A percentile compares a stretch with the other conserved stretches of the same genome.
phyloP scores from a whole-genome alignment of 2,797 vertebrate species.

The Macroramphosus scolopax region DNA sequence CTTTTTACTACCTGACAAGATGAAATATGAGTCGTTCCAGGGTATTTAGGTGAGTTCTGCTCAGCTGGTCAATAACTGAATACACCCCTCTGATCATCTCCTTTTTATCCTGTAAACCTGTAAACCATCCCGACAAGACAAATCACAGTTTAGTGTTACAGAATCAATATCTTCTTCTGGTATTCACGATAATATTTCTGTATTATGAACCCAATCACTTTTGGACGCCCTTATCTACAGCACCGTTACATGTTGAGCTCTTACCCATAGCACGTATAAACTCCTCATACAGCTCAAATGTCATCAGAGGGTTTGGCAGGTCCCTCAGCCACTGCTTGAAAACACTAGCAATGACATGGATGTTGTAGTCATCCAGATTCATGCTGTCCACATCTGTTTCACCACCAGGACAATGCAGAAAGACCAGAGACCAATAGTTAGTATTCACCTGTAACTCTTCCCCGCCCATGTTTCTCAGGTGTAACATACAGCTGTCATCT shows the following conservation, averaged over 20 bases:
- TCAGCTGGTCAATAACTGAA: conserved; percentile 94
- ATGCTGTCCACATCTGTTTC: conserved; percentile 85
- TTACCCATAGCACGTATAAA: conserved; percentile 94
- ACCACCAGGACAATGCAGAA: conserved; percentile 3
- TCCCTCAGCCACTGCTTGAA: conserved; percentile 99
- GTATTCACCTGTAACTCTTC: too few species aligned
- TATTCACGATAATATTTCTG: too few species aligned
- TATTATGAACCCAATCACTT: too few species aligned
- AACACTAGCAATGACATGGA: conserved; percentile 97
- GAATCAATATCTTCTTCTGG: not conserved
- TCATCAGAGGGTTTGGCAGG: conserved; percentile 96
- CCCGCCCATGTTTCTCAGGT: not conserved
- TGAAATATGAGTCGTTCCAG: conserved; percentile 97
- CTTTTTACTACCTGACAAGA: conserved; percentile 87
- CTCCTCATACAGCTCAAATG: conserved; percentile 96
- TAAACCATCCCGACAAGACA: conserved; percentile 26
- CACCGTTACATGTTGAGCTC: conserved; percentile 22
- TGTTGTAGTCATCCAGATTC: conserved; percentile 97
- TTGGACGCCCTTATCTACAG: too few species aligned
- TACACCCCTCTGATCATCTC: conserved; percentile 90
- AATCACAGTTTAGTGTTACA: not conserved
- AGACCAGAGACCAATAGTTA: conserved; percentile 1
- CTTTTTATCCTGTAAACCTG: conserved; percentile 92
- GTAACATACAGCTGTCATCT: not conserved
- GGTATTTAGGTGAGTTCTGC: conserved; percentile 91